These are phyloP conservation scores for Trachelus tabidus DNA, from an alignment of 2,888 invertebrate genomes.

Conservation along the genomic window DNA sequence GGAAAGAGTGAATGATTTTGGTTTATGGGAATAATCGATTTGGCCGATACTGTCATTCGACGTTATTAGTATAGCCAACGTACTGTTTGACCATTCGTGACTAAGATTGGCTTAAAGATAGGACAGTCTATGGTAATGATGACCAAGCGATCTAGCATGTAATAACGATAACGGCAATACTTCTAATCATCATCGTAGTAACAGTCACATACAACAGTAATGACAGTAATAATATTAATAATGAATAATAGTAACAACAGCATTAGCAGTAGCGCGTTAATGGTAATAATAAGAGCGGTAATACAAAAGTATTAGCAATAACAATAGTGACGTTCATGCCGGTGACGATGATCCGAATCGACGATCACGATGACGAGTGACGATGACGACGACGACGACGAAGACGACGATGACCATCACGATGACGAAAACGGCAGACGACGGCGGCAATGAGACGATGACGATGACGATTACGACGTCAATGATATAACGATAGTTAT, in stretches of 20 bases:
- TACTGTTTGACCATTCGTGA: background rate
- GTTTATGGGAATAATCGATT: background rate
- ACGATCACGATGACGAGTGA: background rate
- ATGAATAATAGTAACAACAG: conserved; percentile 31
- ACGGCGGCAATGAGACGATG: conserved; percentile 9
- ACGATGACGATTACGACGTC: conserved; percentile 8
- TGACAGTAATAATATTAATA: conserved; percentile 20
- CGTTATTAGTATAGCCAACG: background rate
- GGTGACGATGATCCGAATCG: background rate
- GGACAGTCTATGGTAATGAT: background rate
- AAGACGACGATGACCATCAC: conserved; percentile 3
- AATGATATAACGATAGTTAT: conserved; percentile 35
- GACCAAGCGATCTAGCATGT: background rate
- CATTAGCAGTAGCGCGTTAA: conserved; percentile 37
- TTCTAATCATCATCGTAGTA: conserved; percentile 34
- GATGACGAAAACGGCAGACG: conserved; percentile 7
- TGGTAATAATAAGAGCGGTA: conserved; percentile 34
- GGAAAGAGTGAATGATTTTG: background rate
- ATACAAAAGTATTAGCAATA: conserved; percentile 23
- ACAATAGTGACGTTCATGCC: conserved; percentile 21
- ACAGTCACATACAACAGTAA: conserved; percentile 20
- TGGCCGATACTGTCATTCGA: background rate
- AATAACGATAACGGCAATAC: conserved; percentile 16
- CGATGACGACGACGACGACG: conserved; percentile 11
- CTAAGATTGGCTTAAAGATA: background rate